Evolutionary conservation across 2,888 invertebrate species (phyloP).

Genomic region (Eutolmus rufibarbis): DNA sequence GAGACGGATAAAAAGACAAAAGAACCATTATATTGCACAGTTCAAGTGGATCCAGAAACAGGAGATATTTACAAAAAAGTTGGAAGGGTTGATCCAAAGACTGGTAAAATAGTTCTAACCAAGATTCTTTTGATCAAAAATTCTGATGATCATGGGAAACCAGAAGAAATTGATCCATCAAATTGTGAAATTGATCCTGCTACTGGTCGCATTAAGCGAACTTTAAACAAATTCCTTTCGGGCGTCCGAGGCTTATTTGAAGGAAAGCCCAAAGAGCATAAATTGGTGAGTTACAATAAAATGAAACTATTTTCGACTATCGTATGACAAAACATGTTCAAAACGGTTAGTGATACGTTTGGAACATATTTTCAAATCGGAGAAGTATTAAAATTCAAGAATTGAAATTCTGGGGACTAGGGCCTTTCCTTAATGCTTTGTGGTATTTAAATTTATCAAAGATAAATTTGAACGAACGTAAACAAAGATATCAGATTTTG

Average conservation of each 20-base stretch:
- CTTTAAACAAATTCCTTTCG: background rate
- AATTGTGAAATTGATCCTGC: conserved; percentile 78
- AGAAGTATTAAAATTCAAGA: no score
- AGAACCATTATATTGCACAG: background rate
- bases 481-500: no score
- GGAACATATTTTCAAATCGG: background rate
- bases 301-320: background rate
- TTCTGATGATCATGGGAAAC: conserved; percentile 63
- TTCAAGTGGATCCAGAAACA: background rate
- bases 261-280: background rate
- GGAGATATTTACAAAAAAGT: conserved; percentile 71
- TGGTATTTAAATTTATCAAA: no score
- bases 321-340: background rate
- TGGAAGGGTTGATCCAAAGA: conserved; percentile 70
- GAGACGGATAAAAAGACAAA: background rate
- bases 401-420: background rate
- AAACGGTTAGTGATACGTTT: no score
- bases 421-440: no score
- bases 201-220: conserved; percentile 72
- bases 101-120: conserved; percentile 77
- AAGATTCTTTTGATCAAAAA: conserved; percentile 76
- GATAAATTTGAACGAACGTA: no score
- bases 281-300: background rate
- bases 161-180: conserved; percentile 58
- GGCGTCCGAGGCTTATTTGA: background rate